Conservation (phyloP, 2,113 vertebrate genomes). For the Tapirus terrestris region DNA sequence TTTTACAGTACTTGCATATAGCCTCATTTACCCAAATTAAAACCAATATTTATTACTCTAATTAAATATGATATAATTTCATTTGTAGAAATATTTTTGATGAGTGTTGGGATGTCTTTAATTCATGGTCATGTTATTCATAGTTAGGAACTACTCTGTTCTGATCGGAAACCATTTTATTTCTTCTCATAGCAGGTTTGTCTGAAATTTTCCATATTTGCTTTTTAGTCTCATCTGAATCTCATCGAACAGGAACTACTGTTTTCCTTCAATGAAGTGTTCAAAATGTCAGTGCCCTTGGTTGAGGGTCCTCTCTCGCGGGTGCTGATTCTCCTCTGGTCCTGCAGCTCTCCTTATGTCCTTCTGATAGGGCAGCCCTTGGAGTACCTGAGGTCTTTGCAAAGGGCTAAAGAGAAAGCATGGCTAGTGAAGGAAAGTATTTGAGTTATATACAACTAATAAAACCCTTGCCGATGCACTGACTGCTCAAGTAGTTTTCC, state of each 20-base stretch:
- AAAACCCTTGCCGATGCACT: background rate
- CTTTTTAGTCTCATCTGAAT: background rate
- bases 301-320: background rate
- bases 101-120: background rate
- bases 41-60: background rate
- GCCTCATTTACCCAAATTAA: background rate
- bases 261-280: background rate
- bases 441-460: background rate
- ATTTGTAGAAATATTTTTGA: background rate
- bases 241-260: background rate
- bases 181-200: background rate
- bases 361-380: background rate
- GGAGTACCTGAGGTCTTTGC: background rate
- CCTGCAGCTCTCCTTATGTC: background rate
- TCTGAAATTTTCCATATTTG: background rate
- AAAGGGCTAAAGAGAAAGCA: background rate
- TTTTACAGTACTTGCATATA: background rate
- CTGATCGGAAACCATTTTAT: background rate
- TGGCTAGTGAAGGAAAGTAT: background rate
- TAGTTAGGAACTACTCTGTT: background rate
- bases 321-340: background rate
- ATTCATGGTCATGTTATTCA: background rate
- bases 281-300: background rate
- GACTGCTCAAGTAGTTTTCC: background rate
- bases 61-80: constrained; percentile 35